phyloP scores from a whole-genome alignment of 2,888 invertebrate species.

The Diarsia brunnea region DNA sequence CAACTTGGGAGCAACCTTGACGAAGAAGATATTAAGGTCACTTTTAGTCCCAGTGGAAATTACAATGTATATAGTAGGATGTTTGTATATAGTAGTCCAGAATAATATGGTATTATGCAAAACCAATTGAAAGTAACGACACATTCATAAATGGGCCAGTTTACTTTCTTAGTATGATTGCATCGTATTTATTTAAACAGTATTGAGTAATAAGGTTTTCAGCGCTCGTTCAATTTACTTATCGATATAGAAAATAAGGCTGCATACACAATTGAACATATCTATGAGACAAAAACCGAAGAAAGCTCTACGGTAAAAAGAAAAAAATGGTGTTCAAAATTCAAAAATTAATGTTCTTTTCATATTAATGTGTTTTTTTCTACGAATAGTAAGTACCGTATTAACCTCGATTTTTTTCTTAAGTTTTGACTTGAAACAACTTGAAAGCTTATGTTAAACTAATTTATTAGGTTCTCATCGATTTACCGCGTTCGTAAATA shows the following conservation, averaged over 20 bases:
- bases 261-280: slow-evolving; percentile 3
- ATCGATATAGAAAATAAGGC: slow-evolving; percentile 31
- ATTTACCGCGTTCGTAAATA: slow-evolving; percentile 59
- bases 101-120: not conserved
- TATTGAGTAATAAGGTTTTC: slow-evolving; percentile 36
- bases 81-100: not conserved
- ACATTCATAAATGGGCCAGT: slow-evolving; percentile 2
- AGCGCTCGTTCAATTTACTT: slow-evolving; percentile 22
- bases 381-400: not conserved
- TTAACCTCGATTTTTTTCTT: not conserved
- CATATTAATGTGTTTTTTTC: not conserved
- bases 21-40: not conserved
- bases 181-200: slow-evolving; percentile 3
- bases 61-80: no score
- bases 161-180: slow-evolving; percentile 21
- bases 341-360: not conserved
- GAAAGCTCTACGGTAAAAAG: rapidly evolving
- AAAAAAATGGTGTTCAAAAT: not conserved
- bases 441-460: slow-evolving; percentile 7
- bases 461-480: slow-evolving; percentile 47
- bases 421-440: not conserved
- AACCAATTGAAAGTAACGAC: not conserved
- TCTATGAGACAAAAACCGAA: not conserved
- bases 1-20: slow-evolving; percentile 5
- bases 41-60: not conserved